These are phyloP conservation scores for Reticulitermes lucifugus DNA, from an alignment of 2,888 invertebrate species.

Conservation along the genomic window DNA sequence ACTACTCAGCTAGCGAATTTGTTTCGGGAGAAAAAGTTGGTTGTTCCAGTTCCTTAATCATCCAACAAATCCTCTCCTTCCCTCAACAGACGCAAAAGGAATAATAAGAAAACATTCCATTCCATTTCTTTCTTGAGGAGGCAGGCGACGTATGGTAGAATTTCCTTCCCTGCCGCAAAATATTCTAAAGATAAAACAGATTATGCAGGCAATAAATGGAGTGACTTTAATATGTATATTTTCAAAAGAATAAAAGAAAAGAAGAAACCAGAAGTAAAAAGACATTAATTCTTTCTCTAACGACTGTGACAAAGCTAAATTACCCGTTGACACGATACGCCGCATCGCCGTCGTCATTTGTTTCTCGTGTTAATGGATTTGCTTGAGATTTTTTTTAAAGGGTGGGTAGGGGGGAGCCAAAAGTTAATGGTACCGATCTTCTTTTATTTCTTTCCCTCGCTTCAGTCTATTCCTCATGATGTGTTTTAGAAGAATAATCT, in stretches of 20 bases:
- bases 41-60: slow-evolving; percentile 6
- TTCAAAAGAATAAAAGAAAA: background rate
- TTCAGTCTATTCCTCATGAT: background rate
- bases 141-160: slow-evolving; percentile 30
- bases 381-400: slow-evolving; percentile 25
- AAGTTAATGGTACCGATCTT: slow-evolving; percentile 34
- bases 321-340: slow-evolving; percentile 48
- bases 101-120: slow-evolving; percentile 12
- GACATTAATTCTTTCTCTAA: slow-evolving; percentile 46
- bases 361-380: slow-evolving; percentile 49
- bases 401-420: slow-evolving; percentile 1
- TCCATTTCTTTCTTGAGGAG: slow-evolving; percentile 15
- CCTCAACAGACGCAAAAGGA: background rate
- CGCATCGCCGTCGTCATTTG: slow-evolving; percentile 43
- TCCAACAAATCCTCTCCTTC: background rate
- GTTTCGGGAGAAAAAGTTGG: background rate
- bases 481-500: slow-evolving; percentile 20
- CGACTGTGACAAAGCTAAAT: slow-evolving; percentile 48
- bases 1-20: background rate
- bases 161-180: background rate
- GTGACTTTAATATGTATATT: slow-evolving; percentile 23
- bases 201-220: slow-evolving; percentile 46
- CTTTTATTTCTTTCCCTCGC: slow-evolving; percentile 3
- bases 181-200: slow-evolving; percentile 39
- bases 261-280: slow-evolving; percentile 38